Conservation (phyloP, 2,888 invertebrate genomes). For the Melinaea menophilus region DNA sequence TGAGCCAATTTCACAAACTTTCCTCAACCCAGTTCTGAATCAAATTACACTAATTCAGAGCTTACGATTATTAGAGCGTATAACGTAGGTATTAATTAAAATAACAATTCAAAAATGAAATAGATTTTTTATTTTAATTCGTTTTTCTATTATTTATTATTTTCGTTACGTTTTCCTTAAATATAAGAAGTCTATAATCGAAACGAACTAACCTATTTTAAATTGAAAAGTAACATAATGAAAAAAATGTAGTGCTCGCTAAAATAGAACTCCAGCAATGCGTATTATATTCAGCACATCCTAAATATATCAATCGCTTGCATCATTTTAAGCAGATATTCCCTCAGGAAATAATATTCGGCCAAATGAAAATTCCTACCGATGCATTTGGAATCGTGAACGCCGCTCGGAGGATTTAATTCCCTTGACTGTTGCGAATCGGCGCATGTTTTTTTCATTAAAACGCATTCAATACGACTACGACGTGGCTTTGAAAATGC, state of each 20-base stretch:
- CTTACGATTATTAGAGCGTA: neutral
- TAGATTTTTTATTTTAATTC: neutral
- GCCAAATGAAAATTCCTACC: slow-evolving; percentile 72
- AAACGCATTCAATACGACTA: slow-evolving; percentile 77
- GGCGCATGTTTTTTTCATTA: slow-evolving; percentile 77
- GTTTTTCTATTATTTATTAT: neutral
- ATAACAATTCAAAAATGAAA: neutral
- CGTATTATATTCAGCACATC: slow-evolving; percentile 36
- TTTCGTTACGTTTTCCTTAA: neutral
- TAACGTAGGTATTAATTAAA: neutral
- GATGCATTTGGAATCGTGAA: slow-evolving; percentile 58
- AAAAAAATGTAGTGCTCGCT: neutral
- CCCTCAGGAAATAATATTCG: slow-evolving; percentile 68
- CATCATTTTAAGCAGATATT: slow-evolving; percentile 56
- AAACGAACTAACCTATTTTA: neutral
- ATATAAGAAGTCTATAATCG: neutral
- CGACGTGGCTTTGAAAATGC: slow-evolving; percentile 73
- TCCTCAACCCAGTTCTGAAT: slow-evolving; percentile 1
- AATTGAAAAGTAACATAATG: neutral
- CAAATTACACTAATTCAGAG: slow-evolving; percentile 6
- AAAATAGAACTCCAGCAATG: neutral
- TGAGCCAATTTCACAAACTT: slow-evolving; percentile 1
- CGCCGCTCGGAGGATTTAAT: slow-evolving; percentile 63
- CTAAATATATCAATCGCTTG: slow-evolving; percentile 47
- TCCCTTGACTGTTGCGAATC: slow-evolving; percentile 77